phyloP scores from a whole-genome alignment of 2,113 vertebrate genomes.

The Pandion haliaetus region DNA sequence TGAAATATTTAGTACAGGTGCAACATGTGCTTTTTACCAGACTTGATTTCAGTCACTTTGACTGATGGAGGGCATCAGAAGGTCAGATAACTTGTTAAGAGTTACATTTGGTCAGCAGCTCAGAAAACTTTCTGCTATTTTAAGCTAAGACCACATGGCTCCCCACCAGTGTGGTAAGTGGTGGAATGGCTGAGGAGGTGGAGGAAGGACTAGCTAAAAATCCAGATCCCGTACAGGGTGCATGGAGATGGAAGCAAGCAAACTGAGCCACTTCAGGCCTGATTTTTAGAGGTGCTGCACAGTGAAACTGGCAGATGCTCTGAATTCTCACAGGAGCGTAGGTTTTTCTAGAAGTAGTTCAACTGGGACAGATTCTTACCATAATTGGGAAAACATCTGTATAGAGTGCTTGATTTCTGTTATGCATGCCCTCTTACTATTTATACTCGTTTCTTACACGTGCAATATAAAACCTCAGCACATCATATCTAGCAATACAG shows the following conservation, averaged over 20 bases:
- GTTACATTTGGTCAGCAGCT: not conserved
- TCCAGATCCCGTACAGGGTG: not conserved
- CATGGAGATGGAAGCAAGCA: not conserved
- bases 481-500: not conserved
- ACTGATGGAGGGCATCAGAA: not conserved
- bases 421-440: not conserved
- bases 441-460: not conserved
- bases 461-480: not conserved
- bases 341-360: not conserved
- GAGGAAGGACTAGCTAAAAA: not conserved
- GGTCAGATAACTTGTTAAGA: not conserved
- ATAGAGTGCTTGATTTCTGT: not conserved
- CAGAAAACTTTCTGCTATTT: not conserved
- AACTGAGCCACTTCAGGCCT: not conserved
- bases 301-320: not conserved
- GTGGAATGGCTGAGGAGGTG: not conserved
- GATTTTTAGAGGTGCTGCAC: not conserved
- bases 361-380: not conserved
- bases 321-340: not conserved
- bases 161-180: not conserved
- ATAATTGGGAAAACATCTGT: not conserved
- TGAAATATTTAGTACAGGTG: not conserved
- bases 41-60: not conserved
- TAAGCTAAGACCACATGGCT: not conserved
- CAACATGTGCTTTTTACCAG: not conserved